Base-by-base conservation (phyloP, 1,140 invertebrate genomes). In the Drosophila teissieri region DNA sequence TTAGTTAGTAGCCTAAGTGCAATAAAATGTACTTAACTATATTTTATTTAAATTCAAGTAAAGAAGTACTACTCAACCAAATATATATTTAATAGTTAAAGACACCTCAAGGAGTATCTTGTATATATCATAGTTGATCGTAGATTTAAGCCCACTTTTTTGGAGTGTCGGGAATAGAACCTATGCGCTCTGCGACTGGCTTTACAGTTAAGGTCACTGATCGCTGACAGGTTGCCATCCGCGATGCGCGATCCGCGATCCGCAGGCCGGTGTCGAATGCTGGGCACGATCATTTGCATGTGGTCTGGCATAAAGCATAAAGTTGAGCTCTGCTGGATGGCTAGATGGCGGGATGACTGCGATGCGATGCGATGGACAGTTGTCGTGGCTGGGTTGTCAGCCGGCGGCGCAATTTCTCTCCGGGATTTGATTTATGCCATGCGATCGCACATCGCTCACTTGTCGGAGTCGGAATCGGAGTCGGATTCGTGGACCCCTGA, bases 121-220 rank as follows among this genome's bases (percentile, higher is more conserved):
- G 19, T 19, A 2, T 19, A 4, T 45, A 4, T 14, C 14, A 14
- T 8, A 39, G 3, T 14, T 12, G 3, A 1, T 14, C 4, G 17
- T 19, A 6, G 12, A 7, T 11, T 17, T 12, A 0, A 51, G 2
- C 0, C 27, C 49, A n/a, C 22, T 7, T 6, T 49, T 45, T 49
- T 37, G 1, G 0, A 42, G 42, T 73, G 39, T 22, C 2, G 6
- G 44, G 51, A 54, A 51, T 49, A 67, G 81, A 84, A 85, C 77
- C 48, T 74, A 64, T 77, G 81, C 67, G 73, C 81, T 63, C 60
- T 73, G 53, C 57, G 69, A 73, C 74, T 78, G 51, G 63, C 64
- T 80, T 84, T 89, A 90, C 84, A 89, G 84, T 89, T 89, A 89
- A 89, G 84, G 84, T 89, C 84, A 85, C 80, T 88, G 83, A 86